Evolutionary conservation across 2,113 vertebrate species (phyloP).

Genomic region (Butorides virescens): DNA sequence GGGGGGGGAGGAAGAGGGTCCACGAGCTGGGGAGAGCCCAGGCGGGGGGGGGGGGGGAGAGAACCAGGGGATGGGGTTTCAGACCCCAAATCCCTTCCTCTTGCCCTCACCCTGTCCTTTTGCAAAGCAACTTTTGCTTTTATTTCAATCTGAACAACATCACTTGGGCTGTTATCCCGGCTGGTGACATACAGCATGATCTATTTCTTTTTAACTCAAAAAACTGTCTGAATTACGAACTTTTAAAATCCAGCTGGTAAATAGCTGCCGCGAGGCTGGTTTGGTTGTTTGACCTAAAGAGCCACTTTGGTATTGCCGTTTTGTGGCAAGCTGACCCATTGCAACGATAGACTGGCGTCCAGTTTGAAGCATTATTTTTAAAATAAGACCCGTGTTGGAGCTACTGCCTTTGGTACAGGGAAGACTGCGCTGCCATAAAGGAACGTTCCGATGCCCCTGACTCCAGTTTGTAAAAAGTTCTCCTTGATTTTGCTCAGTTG

Average conservation of each 20-base stretch:
- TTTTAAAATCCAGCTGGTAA: conserved; percentile 21
- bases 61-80: not conserved
- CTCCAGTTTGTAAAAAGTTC: conserved; percentile 27
- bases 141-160: not conserved
- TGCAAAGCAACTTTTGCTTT: not conserved
- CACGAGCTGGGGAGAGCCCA: not conserved
- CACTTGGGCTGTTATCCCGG: not conserved
- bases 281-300: conserved; percentile 3
- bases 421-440: not conserved
- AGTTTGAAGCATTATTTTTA: not conserved
- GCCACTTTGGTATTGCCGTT: not conserved
- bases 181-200: not conserved
- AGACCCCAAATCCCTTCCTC: not conserved
- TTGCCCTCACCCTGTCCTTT: not conserved
- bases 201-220: not conserved
- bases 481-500: conserved; percentile 56
- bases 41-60: not conserved
- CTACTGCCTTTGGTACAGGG: not conserved
- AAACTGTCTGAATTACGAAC: not conserved
- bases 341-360: not conserved
- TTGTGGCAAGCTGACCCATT: not conserved
- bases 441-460: not conserved
- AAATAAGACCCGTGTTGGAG: conserved; percentile 1
- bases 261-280: not conserved
- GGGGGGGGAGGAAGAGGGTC: not conserved